phyloP scores from a whole-genome alignment of 1,140 invertebrate genomes.

The Zaprionus lachaisei region DNA sequence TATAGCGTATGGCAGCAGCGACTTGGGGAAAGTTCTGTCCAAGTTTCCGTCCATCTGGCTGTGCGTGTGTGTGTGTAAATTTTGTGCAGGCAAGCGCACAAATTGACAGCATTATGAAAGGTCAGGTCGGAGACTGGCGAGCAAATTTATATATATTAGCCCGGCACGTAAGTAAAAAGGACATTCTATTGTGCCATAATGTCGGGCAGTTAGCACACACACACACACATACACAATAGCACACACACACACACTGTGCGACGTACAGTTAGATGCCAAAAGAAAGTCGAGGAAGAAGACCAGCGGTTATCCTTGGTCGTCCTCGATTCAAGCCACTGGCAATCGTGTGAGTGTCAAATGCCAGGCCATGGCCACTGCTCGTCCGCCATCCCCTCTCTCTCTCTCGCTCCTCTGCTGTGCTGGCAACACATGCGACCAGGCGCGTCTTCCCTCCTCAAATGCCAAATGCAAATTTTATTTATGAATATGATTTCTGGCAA shows the following conservation, averaged over 20 bases:
- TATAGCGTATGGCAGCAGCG: slow-evolving; percentile 23
- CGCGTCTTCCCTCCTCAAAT: slow-evolving; percentile 45
- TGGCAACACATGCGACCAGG: slow-evolving; percentile 42
- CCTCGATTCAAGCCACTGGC: slow-evolving; percentile 66
- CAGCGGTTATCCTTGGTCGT: slow-evolving; percentile 72
- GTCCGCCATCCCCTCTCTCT: slow-evolving; percentile 36
- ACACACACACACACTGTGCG: slow-evolving; percentile 11
- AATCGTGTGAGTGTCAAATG: slow-evolving; percentile 61
- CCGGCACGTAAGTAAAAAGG: slow-evolving; percentile 80
- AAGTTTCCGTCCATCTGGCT: slow-evolving; percentile 21
- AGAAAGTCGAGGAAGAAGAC: slow-evolving; percentile 16
- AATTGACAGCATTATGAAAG: slow-evolving; percentile 82
- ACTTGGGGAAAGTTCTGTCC: neutral
- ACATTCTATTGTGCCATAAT: slow-evolving; percentile 80
- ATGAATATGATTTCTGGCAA: slow-evolving; percentile 83
- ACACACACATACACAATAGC: slow-evolving; percentile 33
- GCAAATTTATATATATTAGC: slow-evolving; percentile 81
- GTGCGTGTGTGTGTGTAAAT: slow-evolving; percentile 31
- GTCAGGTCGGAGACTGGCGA: slow-evolving; percentile 65
- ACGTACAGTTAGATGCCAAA: slow-evolving; percentile 11
- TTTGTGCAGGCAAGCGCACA: slow-evolving; percentile 78
- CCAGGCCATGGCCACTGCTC: slow-evolving; percentile 46
- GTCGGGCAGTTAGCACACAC: slow-evolving; percentile 75
- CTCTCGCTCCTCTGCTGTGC: neutral
- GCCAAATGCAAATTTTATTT: slow-evolving; percentile 83